Evolutionary conservation across 2,797 vertebrate species (phyloP).

Genomic region (Myiotriccus ornatus): DNA sequence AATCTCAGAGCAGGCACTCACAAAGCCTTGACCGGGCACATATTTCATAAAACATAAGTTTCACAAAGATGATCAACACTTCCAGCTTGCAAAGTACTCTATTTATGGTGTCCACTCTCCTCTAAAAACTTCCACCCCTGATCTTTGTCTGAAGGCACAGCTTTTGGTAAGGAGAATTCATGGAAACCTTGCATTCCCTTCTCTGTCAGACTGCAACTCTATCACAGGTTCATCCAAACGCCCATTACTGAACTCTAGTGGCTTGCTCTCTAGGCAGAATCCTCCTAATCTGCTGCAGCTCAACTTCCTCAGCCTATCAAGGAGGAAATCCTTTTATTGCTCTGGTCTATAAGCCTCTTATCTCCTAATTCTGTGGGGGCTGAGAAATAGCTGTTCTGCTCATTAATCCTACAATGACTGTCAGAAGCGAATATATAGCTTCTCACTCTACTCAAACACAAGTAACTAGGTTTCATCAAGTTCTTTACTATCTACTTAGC

Average conservation of each 20-base stretch:
- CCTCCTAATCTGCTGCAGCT: conserved; percentile 26
- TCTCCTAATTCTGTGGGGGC: conserved; percentile 8
- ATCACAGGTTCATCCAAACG: neutral
- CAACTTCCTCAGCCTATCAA: conserved; percentile 38
- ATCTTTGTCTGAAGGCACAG: neutral
- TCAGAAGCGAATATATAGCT: conserved; percentile 2
- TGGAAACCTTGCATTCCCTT: neutral
- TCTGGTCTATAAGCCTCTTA: conserved; percentile 43
- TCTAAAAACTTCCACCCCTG: neutral
- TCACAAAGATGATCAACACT: neutral
- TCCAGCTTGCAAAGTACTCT: neutral
- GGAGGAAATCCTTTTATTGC: conserved; percentile 51
- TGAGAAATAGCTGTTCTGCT: conserved; percentile 30
- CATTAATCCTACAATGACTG: conserved; percentile 31
- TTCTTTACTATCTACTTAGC: neutral
- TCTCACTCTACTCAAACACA: neutral
- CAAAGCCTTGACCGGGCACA: neutral
- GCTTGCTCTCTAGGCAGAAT: neutral
- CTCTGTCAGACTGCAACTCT: neutral
- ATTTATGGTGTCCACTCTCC: neutral
- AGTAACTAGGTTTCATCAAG: conserved; percentile 1
- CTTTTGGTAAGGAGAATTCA: neutral
- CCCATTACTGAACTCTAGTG: neutral
- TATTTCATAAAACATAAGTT: neutral
- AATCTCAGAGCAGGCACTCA: neutral